Evolutionary conservation across 2,888 invertebrate species (phyloP).

Genomic region (Diadegma fenestrale): DNA sequence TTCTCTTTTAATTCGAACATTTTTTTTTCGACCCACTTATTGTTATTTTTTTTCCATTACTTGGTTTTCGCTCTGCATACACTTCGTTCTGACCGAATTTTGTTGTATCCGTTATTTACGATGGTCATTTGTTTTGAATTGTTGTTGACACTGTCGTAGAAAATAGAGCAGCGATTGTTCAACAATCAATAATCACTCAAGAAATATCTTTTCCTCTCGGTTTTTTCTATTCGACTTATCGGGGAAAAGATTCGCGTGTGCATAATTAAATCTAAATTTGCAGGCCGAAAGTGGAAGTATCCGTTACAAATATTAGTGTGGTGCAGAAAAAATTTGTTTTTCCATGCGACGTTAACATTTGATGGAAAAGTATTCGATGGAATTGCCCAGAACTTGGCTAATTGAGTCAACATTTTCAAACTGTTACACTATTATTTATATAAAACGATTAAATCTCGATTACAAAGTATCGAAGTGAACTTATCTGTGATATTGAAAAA

Average conservation of each 20-base stretch:
- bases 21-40: conserved; percentile 7
- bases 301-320: background rate
- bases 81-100: conserved; percentile 31
- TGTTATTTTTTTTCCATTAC: background rate
- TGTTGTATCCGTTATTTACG: background rate
- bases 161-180: conserved; percentile 19
- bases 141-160: conserved; percentile 36
- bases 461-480: too few relatives aligned
- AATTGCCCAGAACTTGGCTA: background rate
- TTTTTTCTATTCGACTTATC: conserved; percentile 25
- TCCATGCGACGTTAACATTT: background rate
- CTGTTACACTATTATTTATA: too few relatives aligned
- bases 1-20: conserved; percentile 28
- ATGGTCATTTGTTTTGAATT: conserved; percentile 11
- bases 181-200: background rate
- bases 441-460: too few relatives aligned
- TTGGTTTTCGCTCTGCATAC: background rate
- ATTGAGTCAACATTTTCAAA: background rate
- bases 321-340: conserved; percentile 2
- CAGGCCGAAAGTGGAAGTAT: conserved; percentile 52
- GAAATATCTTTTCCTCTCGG: background rate
- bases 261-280: conserved; percentile 32
- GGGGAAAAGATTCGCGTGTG: conserved; percentile 34
- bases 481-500: too few relatives aligned
- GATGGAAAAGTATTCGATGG: background rate